These are phyloP conservation scores for Ceramica pisi DNA, from an alignment of 2,888 invertebrate species.

Conservation along the genomic window DNA sequence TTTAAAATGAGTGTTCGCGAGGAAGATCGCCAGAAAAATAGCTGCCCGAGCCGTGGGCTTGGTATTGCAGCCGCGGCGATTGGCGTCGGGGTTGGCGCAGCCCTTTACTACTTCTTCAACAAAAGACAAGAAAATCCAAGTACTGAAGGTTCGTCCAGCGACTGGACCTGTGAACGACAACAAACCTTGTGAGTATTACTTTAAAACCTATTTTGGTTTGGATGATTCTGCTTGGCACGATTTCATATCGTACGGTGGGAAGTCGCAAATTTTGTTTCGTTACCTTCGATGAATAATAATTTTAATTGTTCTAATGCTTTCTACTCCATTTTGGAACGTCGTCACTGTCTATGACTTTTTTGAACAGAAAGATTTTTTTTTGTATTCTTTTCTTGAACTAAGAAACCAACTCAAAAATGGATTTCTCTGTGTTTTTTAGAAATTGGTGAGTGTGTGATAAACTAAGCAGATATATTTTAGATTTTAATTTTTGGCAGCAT, in stretches of 20 bases:
- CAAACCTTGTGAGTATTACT: slow-evolving; percentile 74
- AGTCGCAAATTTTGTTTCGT: slow-evolving; percentile 11
- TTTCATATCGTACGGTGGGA: slow-evolving; percentile 47
- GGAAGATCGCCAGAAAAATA: slow-evolving; percentile 80
- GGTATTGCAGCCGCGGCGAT: slow-evolving; percentile 85
- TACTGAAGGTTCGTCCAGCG: slow-evolving; percentile 78
- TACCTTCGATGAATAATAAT: slow-evolving; percentile 28
- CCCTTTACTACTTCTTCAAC: slow-evolving; percentile 85
- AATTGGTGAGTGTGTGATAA: slow-evolving; percentile 20
- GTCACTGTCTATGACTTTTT: background rate
- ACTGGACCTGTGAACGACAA: slow-evolving; percentile 75
- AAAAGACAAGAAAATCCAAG: slow-evolving; percentile 79
- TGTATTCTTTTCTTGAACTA: background rate
- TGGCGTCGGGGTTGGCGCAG: slow-evolving; percentile 86
- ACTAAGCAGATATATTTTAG: background rate
- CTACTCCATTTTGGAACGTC: background rate
- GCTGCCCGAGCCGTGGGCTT: slow-evolving; percentile 81
- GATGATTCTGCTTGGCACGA: slow-evolving; percentile 55
- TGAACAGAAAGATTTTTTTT: background rate
- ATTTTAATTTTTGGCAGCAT: background rate
- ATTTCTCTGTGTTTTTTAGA: slow-evolving; percentile 10
- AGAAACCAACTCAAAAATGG: slow-evolving; percentile 14
- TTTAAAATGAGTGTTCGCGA: slow-evolving; percentile 82
- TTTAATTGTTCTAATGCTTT: background rate
- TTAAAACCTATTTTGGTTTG: slow-evolving; percentile 55